phyloP scores from a whole-genome alignment of 2,888 invertebrate genomes.

The Crioceris asparagi region DNA sequence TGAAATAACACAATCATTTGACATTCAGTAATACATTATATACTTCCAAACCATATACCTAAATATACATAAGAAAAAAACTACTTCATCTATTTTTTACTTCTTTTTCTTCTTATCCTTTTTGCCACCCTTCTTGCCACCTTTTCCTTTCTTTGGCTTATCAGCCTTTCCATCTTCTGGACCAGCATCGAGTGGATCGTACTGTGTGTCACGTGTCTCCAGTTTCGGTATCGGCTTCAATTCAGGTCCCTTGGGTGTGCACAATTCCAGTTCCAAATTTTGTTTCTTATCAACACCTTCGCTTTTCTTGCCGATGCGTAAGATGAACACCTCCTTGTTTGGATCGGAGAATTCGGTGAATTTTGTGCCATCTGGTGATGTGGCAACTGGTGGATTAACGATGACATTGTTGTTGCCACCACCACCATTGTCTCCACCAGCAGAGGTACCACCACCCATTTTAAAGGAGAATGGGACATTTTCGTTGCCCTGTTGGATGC shows the following conservation, averaged over 20 bases:
- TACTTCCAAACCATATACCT: no score
- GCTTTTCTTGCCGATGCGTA: constrained; percentile 65
- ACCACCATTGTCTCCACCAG: constrained; percentile 21
- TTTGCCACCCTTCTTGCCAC: constrained; percentile 16
- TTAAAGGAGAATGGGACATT: constrained; percentile 14
- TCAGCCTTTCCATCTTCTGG: constrained; percentile 15
- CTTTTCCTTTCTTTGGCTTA: constrained; percentile 18
- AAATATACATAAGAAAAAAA: no score
- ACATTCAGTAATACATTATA: not conserved
- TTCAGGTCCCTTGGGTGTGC: constrained; percentile 62
- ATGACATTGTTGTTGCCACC: constrained; percentile 27
- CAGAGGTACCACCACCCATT: no score
- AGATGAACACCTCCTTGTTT: constrained; percentile 43
- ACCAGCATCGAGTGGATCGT: constrained; percentile 41
- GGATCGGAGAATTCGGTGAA: constrained; percentile 52
- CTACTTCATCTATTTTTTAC: not conserved
- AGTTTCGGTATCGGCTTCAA: constrained; percentile 47
- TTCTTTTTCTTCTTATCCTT: constrained; percentile 6
- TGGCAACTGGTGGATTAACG: constrained; percentile 39
- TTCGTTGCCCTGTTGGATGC: constrained; percentile 22
- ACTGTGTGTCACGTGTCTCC: constrained; percentile 57
- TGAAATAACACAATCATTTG: not conserved
- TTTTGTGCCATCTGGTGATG: constrained; percentile 44
- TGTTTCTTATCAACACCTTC: constrained; percentile 59
- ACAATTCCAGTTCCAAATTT: constrained; percentile 59